Conservation (phyloP, 2,888 invertebrate species). For the Iselma pallidipennis region DNA sequence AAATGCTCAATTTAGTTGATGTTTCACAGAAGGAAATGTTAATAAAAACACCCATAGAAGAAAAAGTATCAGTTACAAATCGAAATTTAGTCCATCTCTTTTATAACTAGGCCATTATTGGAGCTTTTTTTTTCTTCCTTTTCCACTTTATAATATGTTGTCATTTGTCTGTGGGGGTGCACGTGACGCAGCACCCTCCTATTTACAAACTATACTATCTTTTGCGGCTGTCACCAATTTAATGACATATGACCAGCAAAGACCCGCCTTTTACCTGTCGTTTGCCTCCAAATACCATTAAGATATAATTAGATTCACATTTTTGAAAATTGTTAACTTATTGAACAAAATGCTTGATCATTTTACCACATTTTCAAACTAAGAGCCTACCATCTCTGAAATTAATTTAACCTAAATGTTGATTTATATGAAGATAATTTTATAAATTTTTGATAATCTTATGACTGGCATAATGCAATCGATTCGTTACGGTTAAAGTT, state of each 20-base stretch:
- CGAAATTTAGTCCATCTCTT: not conserved
- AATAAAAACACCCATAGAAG: not conserved
- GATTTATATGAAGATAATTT: no score
- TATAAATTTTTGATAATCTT: not conserved
- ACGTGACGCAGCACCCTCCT: constrained; percentile 9
- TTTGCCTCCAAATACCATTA: not conserved
- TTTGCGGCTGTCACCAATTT: constrained; percentile 19
- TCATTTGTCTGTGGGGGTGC: constrained; percentile 11
- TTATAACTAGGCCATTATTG: not conserved
- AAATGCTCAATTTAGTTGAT: not conserved
- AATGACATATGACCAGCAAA: constrained; percentile 12
- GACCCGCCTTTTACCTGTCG: constrained; percentile 20
- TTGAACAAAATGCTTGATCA: constrained; percentile 13
- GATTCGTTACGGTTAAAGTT: constrained; percentile 8
- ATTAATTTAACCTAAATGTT: not conserved
- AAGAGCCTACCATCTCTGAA: no score
- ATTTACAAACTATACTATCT: no score
- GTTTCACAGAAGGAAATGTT: not conserved
- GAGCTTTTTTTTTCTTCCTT: constrained; percentile 1
- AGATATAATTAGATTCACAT: constrained; percentile 12
- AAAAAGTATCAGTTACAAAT: constrained; percentile 11
- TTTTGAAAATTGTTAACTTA: constrained; percentile 13
- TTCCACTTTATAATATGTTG: constrained; percentile 6
- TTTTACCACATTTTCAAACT: constrained; percentile 8
- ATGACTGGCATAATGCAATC: constrained; percentile 7